Base-by-base conservation (phyloP, 2,888 invertebrate species). In the Parnassius smintheus region DNA sequence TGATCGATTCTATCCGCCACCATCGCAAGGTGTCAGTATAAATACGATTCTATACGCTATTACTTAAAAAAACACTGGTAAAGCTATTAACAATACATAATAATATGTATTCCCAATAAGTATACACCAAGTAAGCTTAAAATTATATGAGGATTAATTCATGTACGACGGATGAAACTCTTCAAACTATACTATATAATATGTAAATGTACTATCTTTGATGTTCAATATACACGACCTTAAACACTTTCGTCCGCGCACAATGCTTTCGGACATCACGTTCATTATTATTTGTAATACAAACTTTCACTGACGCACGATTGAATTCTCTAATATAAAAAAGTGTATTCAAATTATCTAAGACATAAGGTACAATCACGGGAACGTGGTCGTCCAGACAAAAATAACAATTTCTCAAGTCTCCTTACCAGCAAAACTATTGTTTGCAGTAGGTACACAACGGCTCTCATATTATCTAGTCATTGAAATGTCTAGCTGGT, bases 31-130 rank as follows among this genome's bases (percentile, higher is more conserved):
- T 35, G 35, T 35, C 35, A 35, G 7, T 4, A 35, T 35, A 35
- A 35, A 35, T 35, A 35, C 35, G 35, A 35, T 35, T 35, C 35
- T 35, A 35, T 35, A 50, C 18, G 4, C 0, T 35, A 35, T 35
- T 7, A 4, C 1, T 4, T 7, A 0, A 35, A 35, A 35, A 35
- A 35, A 7, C 35, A 7, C 35, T 35, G 7, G 35, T 35, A 35
- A 25, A 25, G 25, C 25, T 4, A 3, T 18, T 18, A 18, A 18
- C 18, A 18, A 18, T 18, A 18, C 18, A 18, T 18, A 18, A 18
- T 18, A 18, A 18, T 18, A 18, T 98, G 97, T 97, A 97, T 96
- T 35, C 35, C 35, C 35, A 35, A 35, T 35, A 1, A 35, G 4
- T 7, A 35, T 7, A 1, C 7, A 4, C 18, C 18, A 35, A 35